Conservation (phyloP, 2,797 vertebrate genomes). For the Leptodactylus fallax region DNA sequence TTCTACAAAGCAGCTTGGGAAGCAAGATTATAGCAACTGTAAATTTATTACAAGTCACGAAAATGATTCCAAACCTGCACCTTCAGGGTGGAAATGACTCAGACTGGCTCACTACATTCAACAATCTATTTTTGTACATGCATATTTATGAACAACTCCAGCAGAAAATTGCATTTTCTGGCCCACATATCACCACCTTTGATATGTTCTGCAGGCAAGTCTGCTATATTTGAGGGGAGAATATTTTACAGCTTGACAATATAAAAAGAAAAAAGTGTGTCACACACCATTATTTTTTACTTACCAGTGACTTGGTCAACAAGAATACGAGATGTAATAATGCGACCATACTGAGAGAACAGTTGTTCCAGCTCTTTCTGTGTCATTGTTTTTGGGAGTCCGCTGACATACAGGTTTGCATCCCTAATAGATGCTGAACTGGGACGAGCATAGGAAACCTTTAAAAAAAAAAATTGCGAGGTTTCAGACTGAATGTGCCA, state of each 20-base stretch:
- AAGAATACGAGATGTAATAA: conserved; percentile 98
- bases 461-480: conserved; percentile 19
- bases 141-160: conserved; percentile 83
- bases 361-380: conserved; percentile 97
- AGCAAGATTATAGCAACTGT: conserved; percentile 77
- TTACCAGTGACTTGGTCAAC: conserved; percentile 98
- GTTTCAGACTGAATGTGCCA: not conserved
- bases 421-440: conserved; percentile 98
- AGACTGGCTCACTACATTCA: conserved; percentile 71
- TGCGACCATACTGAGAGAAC: conserved; percentile 96
- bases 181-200: conserved; percentile 73
- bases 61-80: conserved; percentile 78
- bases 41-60: conserved; percentile 82
- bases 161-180: conserved; percentile 80
- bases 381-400: conserved; percentile 96
- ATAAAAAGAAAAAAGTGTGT: conserved; percentile 19
- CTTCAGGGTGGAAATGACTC: conserved; percentile 78
- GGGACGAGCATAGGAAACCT: conserved; percentile 97
- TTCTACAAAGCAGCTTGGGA: conserved; percentile 73
- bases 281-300: conserved; percentile 66
- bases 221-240: conserved; percentile 56
- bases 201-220: conserved; percentile 71
- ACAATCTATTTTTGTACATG: conserved; percentile 78
- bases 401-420: conserved; percentile 96
- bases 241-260: conserved; percentile 65